Conservation (phyloP, 2,797 vertebrate genomes). For the Gymnodraco acuticeps region DNA sequence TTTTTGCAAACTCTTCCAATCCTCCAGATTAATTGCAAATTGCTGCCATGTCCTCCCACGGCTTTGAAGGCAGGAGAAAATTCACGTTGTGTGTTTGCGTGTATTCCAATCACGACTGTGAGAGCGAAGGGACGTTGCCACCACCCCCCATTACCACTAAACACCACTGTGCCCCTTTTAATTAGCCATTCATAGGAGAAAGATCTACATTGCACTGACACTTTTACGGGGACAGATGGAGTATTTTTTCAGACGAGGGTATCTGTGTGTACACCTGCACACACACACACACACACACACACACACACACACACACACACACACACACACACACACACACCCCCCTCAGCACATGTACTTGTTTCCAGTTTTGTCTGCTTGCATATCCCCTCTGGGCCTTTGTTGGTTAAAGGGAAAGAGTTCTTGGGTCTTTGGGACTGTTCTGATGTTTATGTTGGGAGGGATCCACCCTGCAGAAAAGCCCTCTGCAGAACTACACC, state of each 20-base stretch:
- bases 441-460: constrained; percentile 43
- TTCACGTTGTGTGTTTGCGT: constrained; percentile 71
- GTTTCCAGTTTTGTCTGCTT: constrained; percentile 8
- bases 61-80: constrained; percentile 61
- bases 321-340: neutral
- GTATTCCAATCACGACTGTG: constrained; percentile 66
- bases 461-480: constrained; percentile 30
- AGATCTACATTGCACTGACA: constrained; percentile 67
- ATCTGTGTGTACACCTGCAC: constrained; percentile 37
- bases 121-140: constrained; percentile 60
- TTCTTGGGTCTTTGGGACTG: constrained; percentile 30
- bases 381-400: constrained; percentile 9
- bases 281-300: constrained; percentile 2
- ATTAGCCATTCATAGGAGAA: constrained; percentile 74
- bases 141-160: constrained; percentile 76
- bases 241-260: constrained; percentile 16
- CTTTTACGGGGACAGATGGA: constrained; percentile 70
- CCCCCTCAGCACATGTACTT: constrained; percentile 1
- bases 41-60: constrained; percentile 62
- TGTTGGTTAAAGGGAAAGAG: constrained; percentile 29
- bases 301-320: too few species aligned
- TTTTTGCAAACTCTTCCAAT: constrained; percentile 44
- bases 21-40: constrained; percentile 60
- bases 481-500: constrained; percentile 13
- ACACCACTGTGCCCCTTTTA: constrained; percentile 78